phyloP scores from a whole-genome alignment of 2,113 vertebrate genomes.

The Steatornis caripensis region DNA sequence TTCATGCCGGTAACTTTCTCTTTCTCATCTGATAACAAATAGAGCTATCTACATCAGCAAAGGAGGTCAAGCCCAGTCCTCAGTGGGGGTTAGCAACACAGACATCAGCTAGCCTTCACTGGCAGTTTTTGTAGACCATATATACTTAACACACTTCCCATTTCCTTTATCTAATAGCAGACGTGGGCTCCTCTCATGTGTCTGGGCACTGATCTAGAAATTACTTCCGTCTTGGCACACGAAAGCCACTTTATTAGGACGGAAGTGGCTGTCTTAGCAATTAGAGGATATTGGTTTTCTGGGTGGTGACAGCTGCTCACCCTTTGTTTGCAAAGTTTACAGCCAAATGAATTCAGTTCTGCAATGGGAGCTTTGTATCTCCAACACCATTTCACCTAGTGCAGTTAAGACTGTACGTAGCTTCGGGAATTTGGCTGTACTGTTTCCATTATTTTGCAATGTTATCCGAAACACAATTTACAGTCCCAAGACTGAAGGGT shows the following conservation, averaged over 20 bases:
- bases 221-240: rapidly evolving
- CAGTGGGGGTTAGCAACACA: background rate
- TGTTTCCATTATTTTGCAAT: rapidly evolving
- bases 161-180: background rate
- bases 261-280: background rate
- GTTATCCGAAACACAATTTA: background rate
- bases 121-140: no score
- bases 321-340: background rate
- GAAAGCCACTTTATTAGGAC: background rate
- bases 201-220: rapidly evolving
- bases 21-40: background rate
- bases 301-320: background rate
- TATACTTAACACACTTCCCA: background rate
- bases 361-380: background rate
- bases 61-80: rapidly evolving
- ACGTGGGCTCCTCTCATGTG: rapidly evolving
- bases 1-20: background rate
- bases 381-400: rapidly evolving
- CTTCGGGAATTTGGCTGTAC: background rate
- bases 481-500: background rate
- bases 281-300: rapidly evolving
- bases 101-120: background rate
- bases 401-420: rapidly evolving
- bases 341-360: rapidly evolving
- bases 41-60: background rate